Conservation (phyloP, 2,113 vertebrate species). For the Nycticorax nycticorax region DNA sequence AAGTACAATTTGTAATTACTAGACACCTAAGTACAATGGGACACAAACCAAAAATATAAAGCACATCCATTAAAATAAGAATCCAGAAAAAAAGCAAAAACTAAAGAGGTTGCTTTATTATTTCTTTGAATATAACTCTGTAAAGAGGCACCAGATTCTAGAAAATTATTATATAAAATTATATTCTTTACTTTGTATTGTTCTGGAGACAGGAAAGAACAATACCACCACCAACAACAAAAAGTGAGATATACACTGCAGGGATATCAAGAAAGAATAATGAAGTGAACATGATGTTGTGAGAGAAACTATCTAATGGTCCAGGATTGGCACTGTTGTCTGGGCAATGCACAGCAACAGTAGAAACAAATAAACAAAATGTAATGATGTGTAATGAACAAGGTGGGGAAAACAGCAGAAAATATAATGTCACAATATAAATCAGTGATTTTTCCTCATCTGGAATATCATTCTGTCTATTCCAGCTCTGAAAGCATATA, state of each 20-base stretch:
- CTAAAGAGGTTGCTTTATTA: background rate
- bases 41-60: background rate
- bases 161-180: background rate
- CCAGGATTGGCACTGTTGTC: background rate
- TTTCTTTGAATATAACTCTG: background rate
- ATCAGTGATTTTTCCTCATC: background rate
- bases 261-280: background rate
- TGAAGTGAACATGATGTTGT: background rate
- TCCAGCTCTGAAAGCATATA: background rate
- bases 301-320: background rate
- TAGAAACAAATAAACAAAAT: background rate
- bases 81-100: background rate
- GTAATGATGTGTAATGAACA: background rate
- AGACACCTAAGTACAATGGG: background rate
- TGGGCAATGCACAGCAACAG: background rate
- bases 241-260: background rate
- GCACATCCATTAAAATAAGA: background rate
- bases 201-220: background rate
- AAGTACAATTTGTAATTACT: background rate
- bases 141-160: background rate
- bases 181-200: background rate
- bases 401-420: background rate
- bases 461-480: background rate
- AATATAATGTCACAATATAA: background rate
- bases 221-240: background rate